These are phyloP conservation scores for Camponotus fellah DNA, from an alignment of 2,888 invertebrate species.

Conservation along the genomic window DNA sequence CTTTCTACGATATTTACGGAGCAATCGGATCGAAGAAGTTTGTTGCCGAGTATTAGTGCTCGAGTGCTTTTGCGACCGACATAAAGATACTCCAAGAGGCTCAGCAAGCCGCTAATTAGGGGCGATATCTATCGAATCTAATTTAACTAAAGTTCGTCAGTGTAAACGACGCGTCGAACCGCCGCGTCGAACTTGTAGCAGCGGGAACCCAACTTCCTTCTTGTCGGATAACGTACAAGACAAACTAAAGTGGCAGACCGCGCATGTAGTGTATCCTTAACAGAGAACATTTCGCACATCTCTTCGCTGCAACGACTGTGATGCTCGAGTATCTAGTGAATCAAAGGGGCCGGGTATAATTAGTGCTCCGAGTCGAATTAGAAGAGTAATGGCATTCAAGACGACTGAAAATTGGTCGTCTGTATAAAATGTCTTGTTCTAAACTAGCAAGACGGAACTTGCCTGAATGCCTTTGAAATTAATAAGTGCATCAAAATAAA, in stretches of 20 bases:
- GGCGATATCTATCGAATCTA: constrained; percentile 57
- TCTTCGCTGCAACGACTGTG: neutral
- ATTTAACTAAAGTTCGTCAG: constrained; percentile 62
- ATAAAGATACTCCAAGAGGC: constrained; percentile 32
- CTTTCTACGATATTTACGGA: neutral
- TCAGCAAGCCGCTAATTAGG: constrained; percentile 60
- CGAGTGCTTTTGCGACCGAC: constrained; percentile 3
- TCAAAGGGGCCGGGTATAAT: constrained; percentile 52
- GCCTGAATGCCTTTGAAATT: constrained; percentile 37
- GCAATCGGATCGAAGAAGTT: neutral
- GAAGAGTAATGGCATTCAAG: constrained; percentile 43
- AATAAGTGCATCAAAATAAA: constrained; percentile 8
- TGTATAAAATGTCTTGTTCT: constrained; percentile 19
- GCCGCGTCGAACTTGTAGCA: neutral
- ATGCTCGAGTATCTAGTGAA: constrained; percentile 37
- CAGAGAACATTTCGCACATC: neutral
- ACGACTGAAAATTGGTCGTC: constrained; percentile 58
- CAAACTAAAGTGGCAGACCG: neutral
- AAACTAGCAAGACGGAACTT: constrained; percentile 32
- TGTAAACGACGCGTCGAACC: constrained; percentile 42
- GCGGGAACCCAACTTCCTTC: neutral
- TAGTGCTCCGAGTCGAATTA: constrained; percentile 47
- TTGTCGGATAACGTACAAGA: constrained; percentile 14
- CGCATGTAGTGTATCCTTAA: constrained; percentile 7
- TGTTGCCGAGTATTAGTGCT: neutral